Percentiles rank a stretch among this genome's conserved stretches.
Evolutionary conservation across 2,797 vertebrate genomes (phyloP).

Genomic region (Austrolebias charrua): DNA sequence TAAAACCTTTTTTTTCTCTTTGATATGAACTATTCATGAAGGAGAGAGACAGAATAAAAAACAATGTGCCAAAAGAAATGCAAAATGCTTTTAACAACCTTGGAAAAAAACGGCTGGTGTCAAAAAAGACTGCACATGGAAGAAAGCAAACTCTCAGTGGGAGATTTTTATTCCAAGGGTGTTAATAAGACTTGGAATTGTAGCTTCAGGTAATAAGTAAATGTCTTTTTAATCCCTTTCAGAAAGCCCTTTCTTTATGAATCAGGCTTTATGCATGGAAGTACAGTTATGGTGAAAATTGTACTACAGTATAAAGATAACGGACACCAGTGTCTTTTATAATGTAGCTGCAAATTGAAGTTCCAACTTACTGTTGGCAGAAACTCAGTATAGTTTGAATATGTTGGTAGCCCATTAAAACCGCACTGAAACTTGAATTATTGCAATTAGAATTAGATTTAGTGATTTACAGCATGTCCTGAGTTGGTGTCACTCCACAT

Average conservation of each 20-base stretch:
- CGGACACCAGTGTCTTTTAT: not conserved
- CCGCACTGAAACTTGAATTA: no score
- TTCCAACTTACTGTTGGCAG: not conserved
- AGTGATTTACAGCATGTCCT: not conserved
- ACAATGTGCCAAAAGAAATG: not conserved
- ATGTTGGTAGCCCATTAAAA: not conserved
- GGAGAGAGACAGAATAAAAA: not conserved
- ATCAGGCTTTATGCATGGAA: not conserved
- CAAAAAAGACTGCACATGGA: not conserved
- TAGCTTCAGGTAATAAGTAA: not conserved
- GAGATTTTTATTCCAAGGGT: not conserved
- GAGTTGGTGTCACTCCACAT: not conserved
- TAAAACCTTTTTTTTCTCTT: not conserved
- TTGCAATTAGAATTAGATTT: no score
- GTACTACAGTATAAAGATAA: not conserved
- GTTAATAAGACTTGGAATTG: not conserved
- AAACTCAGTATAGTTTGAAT: not conserved
- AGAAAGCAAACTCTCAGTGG: not conserved
- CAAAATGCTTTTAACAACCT: not conserved
- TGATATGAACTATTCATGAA: not conserved
- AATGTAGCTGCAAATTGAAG: not conserved
- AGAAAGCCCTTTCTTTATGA: constrained; percentile 1
- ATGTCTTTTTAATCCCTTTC: not conserved
- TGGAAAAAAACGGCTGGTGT: not conserved
- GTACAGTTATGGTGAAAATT: not conserved